A percentile compares a stretch with the other conserved stretches of the same genome.
These are phyloP conservation scores for Hormaphis cornu DNA, from an alignment of 1,140 invertebrate genomes.

Conservation along the genomic window DNA sequence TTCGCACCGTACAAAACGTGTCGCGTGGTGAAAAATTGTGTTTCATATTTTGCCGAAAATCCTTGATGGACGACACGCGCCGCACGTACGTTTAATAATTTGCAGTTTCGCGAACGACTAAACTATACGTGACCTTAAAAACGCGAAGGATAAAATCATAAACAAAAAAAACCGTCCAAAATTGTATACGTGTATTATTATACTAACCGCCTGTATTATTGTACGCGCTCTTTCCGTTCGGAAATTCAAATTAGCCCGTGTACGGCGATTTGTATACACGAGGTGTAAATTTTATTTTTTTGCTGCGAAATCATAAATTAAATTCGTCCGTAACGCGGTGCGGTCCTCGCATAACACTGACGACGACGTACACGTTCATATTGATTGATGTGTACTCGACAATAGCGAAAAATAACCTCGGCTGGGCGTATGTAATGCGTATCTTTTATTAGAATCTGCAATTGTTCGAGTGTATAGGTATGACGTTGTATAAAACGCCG, in stretches of 20 bases:
- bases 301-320: conserved; percentile 20
- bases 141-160: neutral
- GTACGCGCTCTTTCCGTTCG: neutral
- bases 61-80: conserved; percentile 12
- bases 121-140: conserved; percentile 6
- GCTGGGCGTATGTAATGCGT: too few species aligned
- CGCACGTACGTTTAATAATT: neutral
- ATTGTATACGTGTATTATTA: too few species aligned
- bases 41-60: conserved; percentile 17
- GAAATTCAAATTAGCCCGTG: neutral
- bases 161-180: neutral
- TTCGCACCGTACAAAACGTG: conserved; percentile 23
- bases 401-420: neutral
- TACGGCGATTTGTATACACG: too few species aligned
- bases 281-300: neutral
- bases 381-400: too few species aligned
- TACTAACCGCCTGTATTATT: too few species aligned
- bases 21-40: conserved; percentile 8
- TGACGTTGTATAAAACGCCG: too few species aligned
- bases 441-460: conserved; percentile 16
- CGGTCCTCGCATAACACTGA: too few species aligned
- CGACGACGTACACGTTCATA: too few species aligned
- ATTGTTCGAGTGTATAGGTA: neutral
- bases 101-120: conserved; percentile 9
- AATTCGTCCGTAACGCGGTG: neutral